Conservation (phyloP, 2,797 vertebrate genomes). For the Borostomias antarcticus region DNA sequence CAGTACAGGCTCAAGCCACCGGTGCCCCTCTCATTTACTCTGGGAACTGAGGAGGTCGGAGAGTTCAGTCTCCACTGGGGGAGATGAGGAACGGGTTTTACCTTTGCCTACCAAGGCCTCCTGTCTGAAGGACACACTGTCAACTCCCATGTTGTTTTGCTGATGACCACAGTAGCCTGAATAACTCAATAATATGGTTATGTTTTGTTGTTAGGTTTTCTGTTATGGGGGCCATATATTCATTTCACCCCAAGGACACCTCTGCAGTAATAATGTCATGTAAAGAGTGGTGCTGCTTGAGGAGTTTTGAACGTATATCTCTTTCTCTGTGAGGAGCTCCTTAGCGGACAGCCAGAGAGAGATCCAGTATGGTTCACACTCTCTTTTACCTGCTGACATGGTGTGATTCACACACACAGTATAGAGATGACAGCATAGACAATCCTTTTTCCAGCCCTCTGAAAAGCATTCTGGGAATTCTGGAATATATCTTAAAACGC, state of each 20-base stretch:
- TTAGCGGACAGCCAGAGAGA: slow-evolving; percentile 34
- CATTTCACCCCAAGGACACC: background rate
- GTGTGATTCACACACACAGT: slow-evolving; percentile 10
- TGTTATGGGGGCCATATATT: background rate
- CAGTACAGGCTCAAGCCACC: slow-evolving; percentile 39
- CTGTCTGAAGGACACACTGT: background rate
- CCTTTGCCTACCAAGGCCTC: background rate
- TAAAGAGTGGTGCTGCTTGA: slow-evolving; percentile 20
- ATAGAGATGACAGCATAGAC: slow-evolving; percentile 30
- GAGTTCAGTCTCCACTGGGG: slow-evolving; percentile 22
- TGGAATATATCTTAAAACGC: slow-evolving; percentile 46
- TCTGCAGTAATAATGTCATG: background rate
- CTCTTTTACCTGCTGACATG: slow-evolving; percentile 33
- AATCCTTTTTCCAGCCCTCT: background rate
- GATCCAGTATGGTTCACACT: slow-evolving; percentile 32
- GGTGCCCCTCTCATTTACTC: slow-evolving; percentile 57
- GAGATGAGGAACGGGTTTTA: slow-evolving; percentile 25
- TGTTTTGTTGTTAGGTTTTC: no score
- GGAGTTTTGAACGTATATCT: slow-evolving; percentile 72
- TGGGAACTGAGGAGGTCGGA: slow-evolving; percentile 51
- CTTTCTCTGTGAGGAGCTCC: slow-evolving; percentile 49
- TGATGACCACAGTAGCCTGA: no score
- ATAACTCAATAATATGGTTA: no score
- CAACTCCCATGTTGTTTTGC: slow-evolving; percentile 4
- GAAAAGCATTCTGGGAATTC: slow-evolving; percentile 34